Evolutionary conservation across 2,888 invertebrate species (phyloP).

Genomic region (Acronicta leporina): DNA sequence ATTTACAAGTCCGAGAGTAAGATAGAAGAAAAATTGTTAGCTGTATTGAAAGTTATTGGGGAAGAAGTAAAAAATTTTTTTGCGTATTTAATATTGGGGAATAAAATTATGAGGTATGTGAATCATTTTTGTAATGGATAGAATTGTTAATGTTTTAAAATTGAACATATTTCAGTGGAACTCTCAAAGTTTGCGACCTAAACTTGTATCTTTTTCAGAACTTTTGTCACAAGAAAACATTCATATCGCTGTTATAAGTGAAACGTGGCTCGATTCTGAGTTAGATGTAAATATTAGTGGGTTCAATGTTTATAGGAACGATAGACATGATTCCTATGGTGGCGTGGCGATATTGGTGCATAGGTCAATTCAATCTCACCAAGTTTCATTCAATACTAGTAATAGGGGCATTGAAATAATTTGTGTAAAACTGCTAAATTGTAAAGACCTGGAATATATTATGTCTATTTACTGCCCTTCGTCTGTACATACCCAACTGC

Average conservation of each 20-base stretch:
- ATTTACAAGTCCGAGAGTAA: constrained; percentile 4
- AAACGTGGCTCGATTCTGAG: constrained; percentile 10
- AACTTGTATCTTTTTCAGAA: constrained; percentile 1
- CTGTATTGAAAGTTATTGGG: not conserved
- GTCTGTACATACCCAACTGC: constrained; percentile 1
- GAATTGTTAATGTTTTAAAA: not conserved
- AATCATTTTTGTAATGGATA: constrained; percentile 8
- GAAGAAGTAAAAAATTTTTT: constrained; percentile 3
- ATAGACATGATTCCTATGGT: constrained; percentile 6
- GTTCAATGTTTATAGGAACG: constrained; percentile 9
- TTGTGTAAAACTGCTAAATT: constrained; percentile 15
- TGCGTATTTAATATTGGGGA: constrained; percentile 1
- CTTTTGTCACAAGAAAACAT: constrained; percentile 4
- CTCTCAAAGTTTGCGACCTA: constrained; percentile 5
- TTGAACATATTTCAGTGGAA: constrained; percentile 8
- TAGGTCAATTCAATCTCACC: constrained; percentile 8
- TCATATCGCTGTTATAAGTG: constrained; percentile 6
- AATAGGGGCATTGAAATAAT: constrained; percentile 8
- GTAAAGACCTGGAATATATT: constrained; percentile 15
- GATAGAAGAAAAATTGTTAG: not conserved
- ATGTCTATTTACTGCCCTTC: constrained; percentile 10
- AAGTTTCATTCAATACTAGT: not conserved
- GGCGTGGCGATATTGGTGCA: constrained; percentile 7
- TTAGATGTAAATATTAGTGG: constrained; percentile 8
- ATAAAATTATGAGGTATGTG: constrained; percentile 4